Base-by-base conservation (phyloP, 2,113 vertebrate species). In the Engystomops pustulosus region DNA sequence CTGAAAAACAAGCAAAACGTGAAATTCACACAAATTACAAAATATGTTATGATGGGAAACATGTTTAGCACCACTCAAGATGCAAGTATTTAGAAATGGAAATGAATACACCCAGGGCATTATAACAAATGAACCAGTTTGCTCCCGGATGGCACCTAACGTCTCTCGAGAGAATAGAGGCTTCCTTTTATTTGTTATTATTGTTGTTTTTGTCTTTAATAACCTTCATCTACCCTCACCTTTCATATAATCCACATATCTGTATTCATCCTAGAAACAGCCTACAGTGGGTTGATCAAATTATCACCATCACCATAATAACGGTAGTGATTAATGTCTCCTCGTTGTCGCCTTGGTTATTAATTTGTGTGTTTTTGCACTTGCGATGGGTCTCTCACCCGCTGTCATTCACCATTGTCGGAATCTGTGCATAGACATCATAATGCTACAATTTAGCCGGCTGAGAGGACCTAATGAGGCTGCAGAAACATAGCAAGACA, bases 391-490 rank as follows among this genome's bases (percentile, higher is more conserved):
- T 78, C 60, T 49, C 62, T n/a, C 18, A 6, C 25, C 32, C 53
- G 23, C 38, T 25, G 25, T 47, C 36, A 38, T 71, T 58, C 68
- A 74, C 25, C 49, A 47, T 69, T 7, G 70, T 23, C 34, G 32
- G 74, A 11, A 85, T 78, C 44, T 51, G 75, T 79, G 62, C 36
- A 34, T 3, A 47, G n/a, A 45, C 75, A 85, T 85, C 36, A 76
- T 84, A 70, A 85, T 85, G 47, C 8, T 20, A 36, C 78, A 68
- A 79, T 85, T 85, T 79, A 70, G 65, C 74, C 53, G 49, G 32
- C 82, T 84, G 45, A 71, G 62, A 70, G 62, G 74, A 78, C 55
- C 47, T 85, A 85, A 79, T 79, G 83, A 85, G 83, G 45, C 74
- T 70, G 45, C 55, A 23, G 74, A 45, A 70, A 51, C 60, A 78